These are phyloP conservation scores for Aphodius sticticus DNA, from an alignment of 2,888 invertebrate species.

Conservation along the genomic window DNA sequence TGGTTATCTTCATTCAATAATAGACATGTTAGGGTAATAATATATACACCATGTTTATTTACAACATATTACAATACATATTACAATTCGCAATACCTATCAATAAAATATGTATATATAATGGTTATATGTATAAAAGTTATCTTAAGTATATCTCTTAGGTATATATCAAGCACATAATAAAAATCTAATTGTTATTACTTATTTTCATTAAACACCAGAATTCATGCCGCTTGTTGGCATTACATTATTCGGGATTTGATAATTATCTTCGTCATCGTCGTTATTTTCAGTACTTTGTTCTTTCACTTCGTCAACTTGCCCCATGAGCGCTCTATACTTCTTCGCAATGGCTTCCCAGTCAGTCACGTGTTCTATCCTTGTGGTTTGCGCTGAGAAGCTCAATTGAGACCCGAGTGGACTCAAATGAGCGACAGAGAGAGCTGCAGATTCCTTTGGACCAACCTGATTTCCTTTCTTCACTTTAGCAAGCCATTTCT, in stretches of 20 bases:
- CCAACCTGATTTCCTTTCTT: constrained; percentile 81
- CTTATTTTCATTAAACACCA: background rate
- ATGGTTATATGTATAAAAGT: too few species aligned
- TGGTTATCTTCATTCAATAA: background rate
- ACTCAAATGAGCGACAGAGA: constrained; percentile 83
- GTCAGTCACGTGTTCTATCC: constrained; percentile 90
- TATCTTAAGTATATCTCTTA: background rate
- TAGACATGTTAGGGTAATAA: background rate
- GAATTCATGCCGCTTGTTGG: constrained; percentile 29
- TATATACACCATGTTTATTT: background rate
- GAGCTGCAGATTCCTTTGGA: constrained; percentile 79
- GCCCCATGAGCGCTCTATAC: constrained; percentile 79
- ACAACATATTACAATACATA: background rate
- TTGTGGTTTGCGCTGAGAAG: constrained; percentile 76
- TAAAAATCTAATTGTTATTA: too few species aligned
- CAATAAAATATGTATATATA: too few species aligned
- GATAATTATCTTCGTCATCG: constrained; percentile 51
- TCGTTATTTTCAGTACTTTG: constrained; percentile 53
- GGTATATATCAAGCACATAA: background rate
- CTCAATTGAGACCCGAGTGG: constrained; percentile 86
- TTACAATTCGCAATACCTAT: background rate
- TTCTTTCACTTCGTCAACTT: constrained; percentile 65
- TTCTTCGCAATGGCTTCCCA: constrained; percentile 92
- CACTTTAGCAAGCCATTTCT: constrained; percentile 88
- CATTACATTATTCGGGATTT: constrained; percentile 47